Evolutionary conservation across 2,797 vertebrate species (phyloP).

Genomic region (Myotis daubentonii): DNA sequence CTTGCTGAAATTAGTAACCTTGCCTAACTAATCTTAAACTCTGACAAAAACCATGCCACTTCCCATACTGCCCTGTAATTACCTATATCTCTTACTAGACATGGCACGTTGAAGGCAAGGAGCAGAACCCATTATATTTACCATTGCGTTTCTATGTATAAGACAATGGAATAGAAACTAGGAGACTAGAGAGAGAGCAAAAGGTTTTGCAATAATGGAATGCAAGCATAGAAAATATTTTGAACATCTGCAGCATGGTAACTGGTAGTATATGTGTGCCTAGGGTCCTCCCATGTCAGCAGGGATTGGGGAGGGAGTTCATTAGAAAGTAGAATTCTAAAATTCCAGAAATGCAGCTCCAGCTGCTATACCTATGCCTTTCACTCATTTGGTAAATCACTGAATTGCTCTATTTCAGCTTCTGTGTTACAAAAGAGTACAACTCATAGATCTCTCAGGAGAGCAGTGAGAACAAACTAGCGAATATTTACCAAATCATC

Average conservation of each 20-base stretch:
- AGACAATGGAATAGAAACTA: not conserved
- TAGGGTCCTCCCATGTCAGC: not conserved
- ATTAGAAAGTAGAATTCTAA: not conserved
- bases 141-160: not conserved
- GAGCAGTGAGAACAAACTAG: slow-evolving; percentile 55
- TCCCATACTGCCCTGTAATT: not conserved
- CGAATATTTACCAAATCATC: slow-evolving; percentile 62
- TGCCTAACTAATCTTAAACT: not conserved
- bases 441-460: slow-evolving; percentile 46
- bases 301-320: no score
- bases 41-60: not conserved
- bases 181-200: not conserved
- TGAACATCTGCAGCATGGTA: not conserved
- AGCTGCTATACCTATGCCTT: not conserved
- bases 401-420: not conserved
- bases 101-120: not conserved
- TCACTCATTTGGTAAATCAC: not conserved
- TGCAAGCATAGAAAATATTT: not conserved
- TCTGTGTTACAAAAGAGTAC: not conserved
- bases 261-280: rapidly evolving
- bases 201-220: not conserved
- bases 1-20: not conserved
- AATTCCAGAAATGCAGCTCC: not conserved
- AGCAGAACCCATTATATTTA: not conserved
- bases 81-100: not conserved